phyloP scores from a whole-genome alignment of 2,888 invertebrate species.

The Dynastes maya region DNA sequence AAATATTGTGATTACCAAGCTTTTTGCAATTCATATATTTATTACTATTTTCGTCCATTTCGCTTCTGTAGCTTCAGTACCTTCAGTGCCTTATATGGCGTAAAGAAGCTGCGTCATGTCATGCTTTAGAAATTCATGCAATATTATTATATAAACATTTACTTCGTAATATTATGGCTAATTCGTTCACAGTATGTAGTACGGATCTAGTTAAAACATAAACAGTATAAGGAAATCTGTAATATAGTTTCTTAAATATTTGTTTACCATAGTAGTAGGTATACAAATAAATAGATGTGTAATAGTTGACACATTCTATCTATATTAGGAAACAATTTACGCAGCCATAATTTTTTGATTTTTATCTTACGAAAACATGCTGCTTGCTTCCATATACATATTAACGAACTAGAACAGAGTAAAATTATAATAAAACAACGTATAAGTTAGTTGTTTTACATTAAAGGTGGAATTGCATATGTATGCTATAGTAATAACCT shows the following conservation, averaged over 20 bases:
- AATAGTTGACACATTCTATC: no score
- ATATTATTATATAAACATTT: no score
- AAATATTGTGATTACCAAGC: background rate
- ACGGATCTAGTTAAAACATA: conserved; percentile 1
- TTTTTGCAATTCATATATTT: background rate
- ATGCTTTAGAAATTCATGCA: background rate
- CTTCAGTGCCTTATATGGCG: background rate
- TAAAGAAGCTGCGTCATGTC: conserved; percentile 1
- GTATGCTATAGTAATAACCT: no score
- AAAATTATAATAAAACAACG: no score
- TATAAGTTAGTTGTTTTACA: no score
- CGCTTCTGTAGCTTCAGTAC: background rate
- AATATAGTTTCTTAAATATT: conserved; percentile 11
- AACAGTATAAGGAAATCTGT: conserved; percentile 14
- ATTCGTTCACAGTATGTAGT: background rate
- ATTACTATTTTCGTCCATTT: background rate
- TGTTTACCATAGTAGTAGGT: background rate
- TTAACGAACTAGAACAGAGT: no score
- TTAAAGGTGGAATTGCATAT: no score
- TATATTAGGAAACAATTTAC: no score
- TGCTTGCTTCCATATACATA: no score
- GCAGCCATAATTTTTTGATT: no score
- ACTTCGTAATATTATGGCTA: background rate
- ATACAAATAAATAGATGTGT: background rate
- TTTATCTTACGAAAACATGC: no score